Evolutionary conservation across 2,113 vertebrate species (phyloP).

Genomic region (Rhabdomys dilectus): DNA sequence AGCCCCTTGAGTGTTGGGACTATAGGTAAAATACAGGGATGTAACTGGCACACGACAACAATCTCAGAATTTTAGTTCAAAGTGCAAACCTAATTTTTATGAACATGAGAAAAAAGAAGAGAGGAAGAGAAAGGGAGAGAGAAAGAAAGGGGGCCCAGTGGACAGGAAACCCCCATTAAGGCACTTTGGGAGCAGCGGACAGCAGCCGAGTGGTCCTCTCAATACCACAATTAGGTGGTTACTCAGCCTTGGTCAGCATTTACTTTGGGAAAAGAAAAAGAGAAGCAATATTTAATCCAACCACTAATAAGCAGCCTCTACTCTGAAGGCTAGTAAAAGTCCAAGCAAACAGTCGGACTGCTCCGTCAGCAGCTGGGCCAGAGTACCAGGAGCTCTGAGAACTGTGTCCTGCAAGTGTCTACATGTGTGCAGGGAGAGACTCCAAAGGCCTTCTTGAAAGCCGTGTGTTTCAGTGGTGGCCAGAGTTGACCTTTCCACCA

Average conservation of each 20-base stretch:
- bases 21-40: not conserved
- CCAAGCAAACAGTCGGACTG: constrained; percentile 21
- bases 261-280: constrained; percentile 51
- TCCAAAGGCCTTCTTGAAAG: not conserved
- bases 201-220: not conserved
- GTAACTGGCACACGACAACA: not conserved
- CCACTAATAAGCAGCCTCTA: constrained; percentile 62
- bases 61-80: constrained; percentile 21
- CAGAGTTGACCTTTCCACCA: not conserved
- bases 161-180: constrained; percentile 44
- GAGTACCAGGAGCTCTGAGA: not conserved
- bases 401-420: not conserved
- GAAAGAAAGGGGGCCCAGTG: not conserved
- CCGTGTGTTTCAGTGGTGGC: not conserved
- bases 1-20: not conserved
- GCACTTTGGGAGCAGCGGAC: not conserved
- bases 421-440: not conserved
- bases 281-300: constrained; percentile 45
- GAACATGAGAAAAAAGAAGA: not conserved
- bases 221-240: not conserved
- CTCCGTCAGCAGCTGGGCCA: not conserved
- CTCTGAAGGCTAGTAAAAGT: not conserved
- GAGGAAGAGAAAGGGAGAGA: too few species aligned
- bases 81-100: not conserved
- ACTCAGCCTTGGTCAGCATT: constrained; percentile 10